Percentiles rank a stretch among this genome's conserved stretches.
These are phyloP conservation scores for Spisula subtruncata DNA, from an alignment of 2,888 invertebrate species.

Conservation along the genomic window DNA sequence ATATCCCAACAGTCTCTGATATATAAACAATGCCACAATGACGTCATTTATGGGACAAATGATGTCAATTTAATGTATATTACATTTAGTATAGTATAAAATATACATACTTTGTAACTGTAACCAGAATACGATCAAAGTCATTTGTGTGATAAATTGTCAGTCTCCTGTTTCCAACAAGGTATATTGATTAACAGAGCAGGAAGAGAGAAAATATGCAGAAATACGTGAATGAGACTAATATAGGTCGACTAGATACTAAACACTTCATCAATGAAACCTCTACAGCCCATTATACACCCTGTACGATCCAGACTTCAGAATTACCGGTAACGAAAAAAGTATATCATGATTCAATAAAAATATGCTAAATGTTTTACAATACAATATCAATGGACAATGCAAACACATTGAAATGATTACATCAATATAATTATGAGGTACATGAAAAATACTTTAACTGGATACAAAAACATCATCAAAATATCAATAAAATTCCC, in stretches of 20 bases:
- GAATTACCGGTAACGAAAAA: neutral
- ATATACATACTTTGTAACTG: too few species aligned
- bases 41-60: too few species aligned
- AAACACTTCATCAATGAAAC: neutral
- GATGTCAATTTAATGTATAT: too few species aligned
- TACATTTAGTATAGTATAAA: too few species aligned
- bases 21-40: too few species aligned
- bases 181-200: too few species aligned
- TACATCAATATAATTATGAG: neutral
- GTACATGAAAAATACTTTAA: constrained; percentile 8
- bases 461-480: constrained; percentile 5
- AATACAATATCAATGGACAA: neutral
- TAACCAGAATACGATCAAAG: too few species aligned
- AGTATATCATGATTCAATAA: neutral
- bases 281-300: neutral
- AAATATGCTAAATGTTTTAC: neutral
- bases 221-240: neutral
- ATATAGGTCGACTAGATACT: neutral
- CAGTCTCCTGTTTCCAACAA: too few species aligned
- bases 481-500: neutral
- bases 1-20: too few species aligned
- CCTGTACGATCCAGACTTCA: constrained; percentile 8
- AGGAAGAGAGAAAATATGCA: too few species aligned
- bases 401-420: constrained; percentile 1
- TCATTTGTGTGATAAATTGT: too few species aligned